A percentile compares a stretch with the other conserved stretches of the same genome.
phyloP scores from a whole-genome alignment of 2,888 invertebrate genomes.

The Heliconius sara region DNA sequence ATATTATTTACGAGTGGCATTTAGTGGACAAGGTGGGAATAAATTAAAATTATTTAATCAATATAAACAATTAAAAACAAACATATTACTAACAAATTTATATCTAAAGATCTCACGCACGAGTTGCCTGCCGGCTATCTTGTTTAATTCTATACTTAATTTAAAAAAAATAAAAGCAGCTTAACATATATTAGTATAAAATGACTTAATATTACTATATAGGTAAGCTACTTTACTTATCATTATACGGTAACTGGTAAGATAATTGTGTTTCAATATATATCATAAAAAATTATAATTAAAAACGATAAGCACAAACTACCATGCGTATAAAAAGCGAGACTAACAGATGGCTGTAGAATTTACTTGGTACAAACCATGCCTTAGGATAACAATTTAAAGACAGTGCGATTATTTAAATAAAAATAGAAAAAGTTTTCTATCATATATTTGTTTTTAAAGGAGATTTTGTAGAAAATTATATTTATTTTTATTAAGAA shows the following conservation, averaged over 20 bases:
- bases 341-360: slow-evolving; percentile 78
- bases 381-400: slow-evolving; percentile 12
- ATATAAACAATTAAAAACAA: background rate
- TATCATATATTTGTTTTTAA: background rate
- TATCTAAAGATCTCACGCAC: slow-evolving; percentile 18
- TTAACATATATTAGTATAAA: background rate
- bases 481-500: background rate
- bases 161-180: slow-evolving; percentile 1
- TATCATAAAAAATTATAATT: background rate
- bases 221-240: background rate
- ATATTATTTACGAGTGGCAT: background rate
- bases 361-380: slow-evolving; percentile 60
- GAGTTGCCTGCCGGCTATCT: slow-evolving; percentile 1
- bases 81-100: background rate
- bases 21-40: background rate
- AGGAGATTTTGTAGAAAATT: background rate
- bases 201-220: too few relatives aligned
- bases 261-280: slow-evolving; percentile 47
- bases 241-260: slow-evolving; percentile 65
- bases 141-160: background rate
- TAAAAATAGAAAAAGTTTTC: background rate
- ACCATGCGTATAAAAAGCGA: slow-evolving; percentile 67
- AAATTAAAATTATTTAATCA: too few relatives aligned
- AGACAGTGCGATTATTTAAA: slow-evolving; percentile 9
- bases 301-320: slow-evolving; percentile 64